Conservation (phyloP, 2,797 vertebrate genomes). For the Myripristis jacobus region DNA sequence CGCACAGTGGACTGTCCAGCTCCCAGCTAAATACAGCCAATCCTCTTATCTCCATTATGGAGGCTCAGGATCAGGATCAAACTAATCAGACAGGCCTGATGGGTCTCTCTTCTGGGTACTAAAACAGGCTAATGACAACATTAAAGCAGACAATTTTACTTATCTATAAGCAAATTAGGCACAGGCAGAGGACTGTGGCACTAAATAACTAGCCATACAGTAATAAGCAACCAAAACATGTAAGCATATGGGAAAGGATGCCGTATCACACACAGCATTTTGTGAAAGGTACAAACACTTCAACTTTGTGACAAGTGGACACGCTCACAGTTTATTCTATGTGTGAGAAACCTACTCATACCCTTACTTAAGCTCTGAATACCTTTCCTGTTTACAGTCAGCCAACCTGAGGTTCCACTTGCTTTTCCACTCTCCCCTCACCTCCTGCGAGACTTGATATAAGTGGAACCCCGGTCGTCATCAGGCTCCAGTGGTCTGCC, state of each 20-base stretch:
- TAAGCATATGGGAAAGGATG: slow-evolving; percentile 9
- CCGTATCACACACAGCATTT: background rate
- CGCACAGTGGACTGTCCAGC: background rate
- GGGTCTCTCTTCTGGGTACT: slow-evolving; percentile 30
- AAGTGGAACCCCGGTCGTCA: slow-evolving; percentile 90
- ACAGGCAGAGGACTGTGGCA: slow-evolving; percentile 14
- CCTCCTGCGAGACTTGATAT: slow-evolving; percentile 92
- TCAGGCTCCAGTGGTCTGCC: slow-evolving; percentile 88
- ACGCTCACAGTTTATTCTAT: background rate
- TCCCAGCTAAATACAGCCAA: slow-evolving; percentile 30
- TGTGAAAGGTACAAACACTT: background rate
- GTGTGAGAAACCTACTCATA: slow-evolving; percentile 3
- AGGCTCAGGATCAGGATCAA: slow-evolving; percentile 41
- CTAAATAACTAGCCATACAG: slow-evolving; percentile 3
- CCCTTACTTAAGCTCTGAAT: slow-evolving; percentile 1
- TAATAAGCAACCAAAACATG: slow-evolving; percentile 22
- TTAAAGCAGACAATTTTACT: slow-evolving; percentile 25
- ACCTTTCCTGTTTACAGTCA: slow-evolving; percentile 37
- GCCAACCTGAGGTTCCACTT: slow-evolving; percentile 46
- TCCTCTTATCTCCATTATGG: slow-evolving; percentile 44
- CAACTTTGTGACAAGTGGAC: background rate
- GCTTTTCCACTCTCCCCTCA: slow-evolving; percentile 73
- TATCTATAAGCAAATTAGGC: slow-evolving; percentile 38
- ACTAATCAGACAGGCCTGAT: slow-evolving; percentile 47
- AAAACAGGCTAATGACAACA: slow-evolving; percentile 53